Evolutionary conservation across 2,113 vertebrate genomes (phyloP).

Genomic region (Melanocharis versteri): DNA sequence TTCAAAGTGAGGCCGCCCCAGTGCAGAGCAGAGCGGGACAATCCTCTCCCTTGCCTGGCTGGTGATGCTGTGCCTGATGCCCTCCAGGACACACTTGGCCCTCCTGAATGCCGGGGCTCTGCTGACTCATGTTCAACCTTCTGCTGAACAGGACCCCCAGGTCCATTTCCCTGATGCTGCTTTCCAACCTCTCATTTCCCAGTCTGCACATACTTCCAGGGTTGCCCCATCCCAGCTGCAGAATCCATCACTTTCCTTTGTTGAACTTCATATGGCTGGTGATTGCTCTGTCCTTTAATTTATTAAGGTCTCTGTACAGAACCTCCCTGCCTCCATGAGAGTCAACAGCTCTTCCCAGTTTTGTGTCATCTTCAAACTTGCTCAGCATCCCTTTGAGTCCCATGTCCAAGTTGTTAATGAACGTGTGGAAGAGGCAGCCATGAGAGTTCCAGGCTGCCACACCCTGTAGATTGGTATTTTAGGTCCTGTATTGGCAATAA

Average conservation of each 20-base stretch:
- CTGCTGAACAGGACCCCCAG: fast-evolving
- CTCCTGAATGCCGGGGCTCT: neutral
- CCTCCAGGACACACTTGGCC: fast-evolving
- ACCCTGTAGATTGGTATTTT: neutral
- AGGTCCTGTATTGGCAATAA: neutral
- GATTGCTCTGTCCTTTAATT: neutral
- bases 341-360: neutral
- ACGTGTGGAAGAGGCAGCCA: neutral
- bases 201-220: neutral
- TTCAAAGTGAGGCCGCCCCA: fast-evolving
- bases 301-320: neutral
- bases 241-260: neutral
- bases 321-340: neutral
- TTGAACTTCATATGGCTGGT: neutral
- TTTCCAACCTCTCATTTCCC: neutral
- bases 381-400: neutral
- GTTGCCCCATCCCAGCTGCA: neutral
- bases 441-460: neutral
- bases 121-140: too few relatives aligned
- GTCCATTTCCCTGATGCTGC: neutral
- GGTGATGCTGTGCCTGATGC: neutral
- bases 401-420: fast-evolving
- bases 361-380: neutral
- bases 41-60: fast-evolving
- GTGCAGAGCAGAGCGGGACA: neutral